These are phyloP conservation scores for Piscicola geometra DNA, from an alignment of 2,888 invertebrate genomes.

Conservation along the genomic window DNA sequence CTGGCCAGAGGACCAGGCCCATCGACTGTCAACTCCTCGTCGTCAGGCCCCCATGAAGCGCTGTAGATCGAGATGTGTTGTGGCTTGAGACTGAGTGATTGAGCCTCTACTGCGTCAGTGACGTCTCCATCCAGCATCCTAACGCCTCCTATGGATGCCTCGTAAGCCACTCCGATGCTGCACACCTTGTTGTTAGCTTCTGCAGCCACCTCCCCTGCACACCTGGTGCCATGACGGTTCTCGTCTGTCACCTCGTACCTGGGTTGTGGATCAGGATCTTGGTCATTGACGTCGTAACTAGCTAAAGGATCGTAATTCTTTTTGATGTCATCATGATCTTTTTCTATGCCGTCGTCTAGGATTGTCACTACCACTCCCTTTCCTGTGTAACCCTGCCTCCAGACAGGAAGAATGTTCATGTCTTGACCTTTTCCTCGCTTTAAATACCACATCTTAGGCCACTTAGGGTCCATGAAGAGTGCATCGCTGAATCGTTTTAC, in stretches of 20 bases:
- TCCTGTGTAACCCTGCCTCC: conserved; percentile 89
- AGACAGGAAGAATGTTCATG: conserved; percentile 93
- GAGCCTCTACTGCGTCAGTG: conserved; percentile 95
- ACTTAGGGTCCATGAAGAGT: conserved; percentile 75
- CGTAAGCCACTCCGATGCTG: conserved; percentile 90
- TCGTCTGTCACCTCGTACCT: conserved; percentile 94
- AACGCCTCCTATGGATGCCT: conserved; percentile 92
- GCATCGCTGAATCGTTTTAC: conserved; percentile 66
- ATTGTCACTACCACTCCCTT: conserved; percentile 92
- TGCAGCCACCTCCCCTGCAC: conserved; percentile 96
- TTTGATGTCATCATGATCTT: conserved; percentile 85
- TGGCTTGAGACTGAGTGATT: conserved; percentile 84
- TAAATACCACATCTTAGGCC: conserved; percentile 95
- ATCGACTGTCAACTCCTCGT: conserved; percentile 95
- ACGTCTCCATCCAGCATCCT: conserved; percentile 86
- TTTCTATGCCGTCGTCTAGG: conserved; percentile 90
- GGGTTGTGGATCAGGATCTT: conserved; percentile 93
- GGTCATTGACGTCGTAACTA: conserved; percentile 92
- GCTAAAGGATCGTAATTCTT: conserved; percentile 90
- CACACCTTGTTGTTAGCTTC: conserved; percentile 90
- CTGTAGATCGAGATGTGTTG: conserved; percentile 98
- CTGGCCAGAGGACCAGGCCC: conserved; percentile 92
- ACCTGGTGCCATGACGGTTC: conserved; percentile 77
- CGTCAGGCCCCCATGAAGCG: conserved; percentile 94
- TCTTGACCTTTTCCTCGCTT: conserved; percentile 69